Base-by-base conservation (phyloP, 2,113 vertebrate species). In the Odobenus rosmarus region DNA sequence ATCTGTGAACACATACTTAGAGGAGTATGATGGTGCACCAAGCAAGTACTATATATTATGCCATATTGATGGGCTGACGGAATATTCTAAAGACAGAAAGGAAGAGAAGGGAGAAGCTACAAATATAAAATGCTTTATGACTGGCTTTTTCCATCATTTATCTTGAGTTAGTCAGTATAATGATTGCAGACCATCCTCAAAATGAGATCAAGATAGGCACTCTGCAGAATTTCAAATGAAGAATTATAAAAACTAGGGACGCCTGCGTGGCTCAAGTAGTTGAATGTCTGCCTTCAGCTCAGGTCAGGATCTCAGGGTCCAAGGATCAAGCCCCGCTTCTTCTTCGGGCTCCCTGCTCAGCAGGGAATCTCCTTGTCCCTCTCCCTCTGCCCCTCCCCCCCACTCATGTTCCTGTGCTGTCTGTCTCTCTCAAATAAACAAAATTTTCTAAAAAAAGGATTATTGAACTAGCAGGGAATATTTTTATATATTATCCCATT, bases 51-150 rank as follows among this genome's bases (percentile, higher is more conserved):
- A 1, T 13, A 33, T 72, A 1, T 12, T 26, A 57, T 64, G 8
- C 0, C 0, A 5, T 31, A 13, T 0, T 33, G 46, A 86, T 23
- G 84, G 39, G 31, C 23, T 19, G 6, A n/a, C 8, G 36, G 69
- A 24, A 16, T 49, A 69, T 61, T 69, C 42, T 69, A 21, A 69
- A 69, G 62, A 93, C 59, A 88, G 26, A 31, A 49, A 87, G 5
- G 15, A 49, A 89, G 15, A 67, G 33, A 83, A 90, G 16, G n/a
- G 33, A 69, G 39, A 14, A 1, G 2, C 49, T 72, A 4, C 71
- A 76, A 53, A 14, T 42, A 57, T 11, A 51, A n/a, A 72, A 74
- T 74, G 62, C 28, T 51, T 71, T 19, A 31, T 28, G 62, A 16
- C 16, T 49, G 26, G 13, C 51, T 49, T 23, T 74, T 13, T 2